Evolutionary conservation across 2,797 vertebrate genomes (phyloP), one percentile per base, ranked within the genome.

Genomic region (Capromys pilorides): DNA sequence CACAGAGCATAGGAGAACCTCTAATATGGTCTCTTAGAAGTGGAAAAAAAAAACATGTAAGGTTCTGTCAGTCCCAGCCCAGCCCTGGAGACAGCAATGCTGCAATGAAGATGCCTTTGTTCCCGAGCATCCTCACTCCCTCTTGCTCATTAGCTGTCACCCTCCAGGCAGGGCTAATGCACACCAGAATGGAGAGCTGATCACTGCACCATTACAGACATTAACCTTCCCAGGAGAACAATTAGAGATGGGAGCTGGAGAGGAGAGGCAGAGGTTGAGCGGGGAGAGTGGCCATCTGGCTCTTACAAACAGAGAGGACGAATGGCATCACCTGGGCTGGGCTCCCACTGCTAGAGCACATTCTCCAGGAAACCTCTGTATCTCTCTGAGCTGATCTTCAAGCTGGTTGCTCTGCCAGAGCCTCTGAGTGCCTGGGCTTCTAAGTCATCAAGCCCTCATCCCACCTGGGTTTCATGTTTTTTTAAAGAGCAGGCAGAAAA

Each of bases 81-180:
- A 24, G 39, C 64, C 49, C 82, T 41, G 14, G 31, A 36, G 77
- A 86, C 69, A 64, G 39, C 67, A 82, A 5, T 26, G 79, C 61
- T 26, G 67, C 61, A 54, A 88, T 36, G 88, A 67, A 54, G 91
- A 85, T 1, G 2, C 79, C 67, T 11, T 84, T 18, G 78, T 31
- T 85, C 82, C 93, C 31, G 14, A 89, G 69, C n/a, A 59, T 36
- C 59, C 28, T 59, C 45, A 64, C 87, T 77, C 75, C 62, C 57
- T 59, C 57, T 61, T 49, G 18, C 49, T 86, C 79, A 73, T 94
- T 77, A 93, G 88, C 88, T 96, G 96, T 96, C 96, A 96, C 95
- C 90, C 86, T 86, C 93, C 86, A 69, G 91, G 91, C 80, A 71
- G 87, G 92, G 97, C 93, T 95, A 95, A 95, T 80, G 89, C 59